These are phyloP conservation scores for Cheilosia urbana DNA, from an alignment of 2,888 invertebrate species.

Conservation along the genomic window DNA sequence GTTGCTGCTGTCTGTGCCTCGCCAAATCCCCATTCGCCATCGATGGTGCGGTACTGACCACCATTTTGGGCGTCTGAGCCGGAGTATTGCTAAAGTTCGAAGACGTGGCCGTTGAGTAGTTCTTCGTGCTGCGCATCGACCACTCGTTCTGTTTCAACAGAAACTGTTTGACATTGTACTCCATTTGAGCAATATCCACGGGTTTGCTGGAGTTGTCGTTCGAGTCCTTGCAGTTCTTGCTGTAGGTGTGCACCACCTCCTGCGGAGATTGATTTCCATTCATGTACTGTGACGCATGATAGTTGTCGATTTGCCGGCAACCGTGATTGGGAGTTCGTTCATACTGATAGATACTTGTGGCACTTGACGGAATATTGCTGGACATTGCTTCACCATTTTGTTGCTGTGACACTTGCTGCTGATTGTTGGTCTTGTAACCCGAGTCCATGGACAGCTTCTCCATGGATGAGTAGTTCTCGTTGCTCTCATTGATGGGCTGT, in stretches of 20 bases:
- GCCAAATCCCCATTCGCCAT: slow-evolving; percentile 59
- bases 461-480: slow-evolving; percentile 78
- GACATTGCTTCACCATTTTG: slow-evolving; percentile 38
- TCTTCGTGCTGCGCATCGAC: slow-evolving; percentile 81
- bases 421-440: slow-evolving; percentile 82
- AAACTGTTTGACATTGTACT: slow-evolving; percentile 91
- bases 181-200: slow-evolving; percentile 89
- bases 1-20: slow-evolving; percentile 49
- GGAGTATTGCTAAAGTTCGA: slow-evolving; percentile 67
- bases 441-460: slow-evolving; percentile 83
- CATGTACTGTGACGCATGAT: slow-evolving; percentile 26
- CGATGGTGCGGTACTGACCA: slow-evolving; percentile 9
- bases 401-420: slow-evolving; percentile 76
- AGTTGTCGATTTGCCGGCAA: slow-evolving; percentile 46
- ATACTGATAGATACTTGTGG: slow-evolving; percentile 57
- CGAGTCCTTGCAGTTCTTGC: slow-evolving; percentile 82
- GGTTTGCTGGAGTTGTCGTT: slow-evolving; percentile 82
- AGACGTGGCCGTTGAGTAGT: slow-evolving; percentile 59
- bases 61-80: slow-evolving; percentile 51
- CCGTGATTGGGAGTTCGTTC: slow-evolving; percentile 50
- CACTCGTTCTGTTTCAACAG: slow-evolving; percentile 86
- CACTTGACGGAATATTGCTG: slow-evolving; percentile 65
- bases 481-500: slow-evolving; percentile 72
- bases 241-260: slow-evolving; percentile 82
- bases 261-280: slow-evolving; percentile 76